These are phyloP conservation scores for Scelioninae gen. 1 DNA, from an alignment of 2,888 invertebrate genomes.

Conservation along the genomic window DNA sequence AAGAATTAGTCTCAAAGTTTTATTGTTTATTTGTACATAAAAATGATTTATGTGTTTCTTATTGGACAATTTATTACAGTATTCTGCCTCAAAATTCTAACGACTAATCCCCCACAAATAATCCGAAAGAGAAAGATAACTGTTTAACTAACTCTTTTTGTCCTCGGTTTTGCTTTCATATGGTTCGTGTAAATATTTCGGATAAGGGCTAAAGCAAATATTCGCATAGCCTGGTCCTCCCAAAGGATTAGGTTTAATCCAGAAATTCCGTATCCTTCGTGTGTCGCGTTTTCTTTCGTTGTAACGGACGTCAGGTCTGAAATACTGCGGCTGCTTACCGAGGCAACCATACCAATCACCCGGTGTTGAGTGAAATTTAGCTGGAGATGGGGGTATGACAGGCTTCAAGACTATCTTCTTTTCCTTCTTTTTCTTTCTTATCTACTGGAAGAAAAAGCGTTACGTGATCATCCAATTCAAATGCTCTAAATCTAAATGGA, in stretches of 20 bases:
- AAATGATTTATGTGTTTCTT: no score
- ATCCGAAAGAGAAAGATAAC: conserved; percentile 3
- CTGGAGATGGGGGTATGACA: conserved; percentile 75
- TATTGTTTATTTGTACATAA: no score
- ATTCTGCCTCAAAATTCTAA: no score
- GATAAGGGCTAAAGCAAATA: conserved; percentile 85
- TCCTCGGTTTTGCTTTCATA: conserved; percentile 5
- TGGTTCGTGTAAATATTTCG: conserved; percentile 24
- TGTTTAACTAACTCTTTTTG: conserved; percentile 25
- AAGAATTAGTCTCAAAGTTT: no score
- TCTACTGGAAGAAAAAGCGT: conserved; percentile 21
- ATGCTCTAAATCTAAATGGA: conserved; percentile 6
- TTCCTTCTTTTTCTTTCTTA: conserved; percentile 2
- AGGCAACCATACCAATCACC: conserved; percentile 86
- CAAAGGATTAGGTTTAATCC: conserved; percentile 76
- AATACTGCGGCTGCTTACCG: conserved; percentile 77
- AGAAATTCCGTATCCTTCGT: conserved; percentile 73
- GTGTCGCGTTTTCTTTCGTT: conserved; percentile 55
- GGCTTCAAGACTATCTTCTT: conserved; percentile 25
- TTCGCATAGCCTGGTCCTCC: conserved; percentile 86
- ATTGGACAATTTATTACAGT: no score
- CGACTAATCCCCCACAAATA: background rate
- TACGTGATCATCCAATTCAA: conserved; percentile 19
- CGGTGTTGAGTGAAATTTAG: conserved; percentile 85
- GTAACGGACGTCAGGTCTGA: conserved; percentile 77